A percentile compares a stretch with the other conserved stretches of the same genome.
phyloP scores from a whole-genome alignment of 2,797 vertebrate species.

The Pogoniulus pusillus region DNA sequence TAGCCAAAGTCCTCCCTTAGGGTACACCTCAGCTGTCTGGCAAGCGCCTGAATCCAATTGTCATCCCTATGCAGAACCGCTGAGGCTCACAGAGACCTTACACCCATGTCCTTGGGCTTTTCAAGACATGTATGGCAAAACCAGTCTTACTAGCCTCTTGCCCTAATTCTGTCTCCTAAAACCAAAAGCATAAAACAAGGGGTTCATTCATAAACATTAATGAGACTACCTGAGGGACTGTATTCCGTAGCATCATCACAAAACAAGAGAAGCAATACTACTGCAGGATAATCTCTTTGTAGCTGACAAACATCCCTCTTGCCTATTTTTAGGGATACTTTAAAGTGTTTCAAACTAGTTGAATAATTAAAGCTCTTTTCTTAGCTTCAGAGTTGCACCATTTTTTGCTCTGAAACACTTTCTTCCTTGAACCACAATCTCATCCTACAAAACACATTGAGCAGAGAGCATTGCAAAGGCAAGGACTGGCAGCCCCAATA shows the following conservation, averaged over 20 bases:
- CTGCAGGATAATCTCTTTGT: slow-evolving; percentile 56
- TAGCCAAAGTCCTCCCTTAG: background rate
- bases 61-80: background rate
- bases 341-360: slow-evolving; percentile 49
- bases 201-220: slow-evolving; percentile 58
- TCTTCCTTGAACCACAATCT: background rate
- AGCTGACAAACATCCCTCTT: slow-evolving; percentile 48
- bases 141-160: background rate
- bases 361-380: slow-evolving; percentile 52
- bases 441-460: background rate
- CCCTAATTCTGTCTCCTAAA: slow-evolving; percentile 43
- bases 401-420: background rate
- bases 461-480: background rate
- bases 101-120: background rate
- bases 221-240: slow-evolving; percentile 60
- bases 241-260: slow-evolving; percentile 66
- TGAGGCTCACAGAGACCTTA: background rate
- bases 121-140: background rate
- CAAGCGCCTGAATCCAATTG: background rate
- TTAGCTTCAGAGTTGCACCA: background rate
- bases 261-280: slow-evolving; percentile 44
- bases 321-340: slow-evolving; percentile 70
- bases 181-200: slow-evolving; percentile 15
- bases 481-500: background rate
- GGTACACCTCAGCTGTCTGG: background rate